Evolutionary conservation across 2,113 vertebrate genomes (phyloP), one percentile per base, ranked within the genome.

Genomic region (Anseranas semipalmata): DNA sequence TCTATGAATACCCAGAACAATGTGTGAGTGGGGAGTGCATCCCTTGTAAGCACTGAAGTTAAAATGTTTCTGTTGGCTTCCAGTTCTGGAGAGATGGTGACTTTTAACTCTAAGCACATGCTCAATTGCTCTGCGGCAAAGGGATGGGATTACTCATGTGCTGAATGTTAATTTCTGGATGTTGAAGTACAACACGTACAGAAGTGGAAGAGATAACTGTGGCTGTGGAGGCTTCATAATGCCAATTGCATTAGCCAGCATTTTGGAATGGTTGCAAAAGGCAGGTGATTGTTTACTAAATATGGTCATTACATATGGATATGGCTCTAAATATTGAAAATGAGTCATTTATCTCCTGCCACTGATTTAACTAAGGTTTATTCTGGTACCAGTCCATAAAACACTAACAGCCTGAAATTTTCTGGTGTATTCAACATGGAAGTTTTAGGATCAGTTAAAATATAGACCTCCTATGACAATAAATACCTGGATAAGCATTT

Each of bases 401-500:
- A 87, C 13, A 55, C 46, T 41, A 37, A 53, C 6, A 50, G 45
- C 6, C 70, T 79, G 53, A 73, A 55, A 81, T 83, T 93, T 89
- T 56, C 74, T 21, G 3, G 10, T 87, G 50, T 41, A 55, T 71
- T 91, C 24, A 7, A 71, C 63, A n/a, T 17, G 20, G 72, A 95
- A 95, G 39, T 95, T 94, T 85, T 93, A 89, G 56, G 41, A 92
- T 97, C 46, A 15, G 22, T 52, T 93, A 93, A 97, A 97, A 96
- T 87, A 71, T 6, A 95, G 92, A 93, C 83, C 93, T 90, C 79
- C 68, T 92, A 73, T 77, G 84, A 90, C 95, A 95, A 97, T 97
- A 98, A 98, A 98, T 98, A 97, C 93, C 95, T 97, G 89, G 83
- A 84, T 97, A 98, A 97, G 89, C 97, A 97, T 97, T 98, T 98